phyloP scores from a whole-genome alignment of 2,797 vertebrate species.

The Enteromius treurensis region DNA sequence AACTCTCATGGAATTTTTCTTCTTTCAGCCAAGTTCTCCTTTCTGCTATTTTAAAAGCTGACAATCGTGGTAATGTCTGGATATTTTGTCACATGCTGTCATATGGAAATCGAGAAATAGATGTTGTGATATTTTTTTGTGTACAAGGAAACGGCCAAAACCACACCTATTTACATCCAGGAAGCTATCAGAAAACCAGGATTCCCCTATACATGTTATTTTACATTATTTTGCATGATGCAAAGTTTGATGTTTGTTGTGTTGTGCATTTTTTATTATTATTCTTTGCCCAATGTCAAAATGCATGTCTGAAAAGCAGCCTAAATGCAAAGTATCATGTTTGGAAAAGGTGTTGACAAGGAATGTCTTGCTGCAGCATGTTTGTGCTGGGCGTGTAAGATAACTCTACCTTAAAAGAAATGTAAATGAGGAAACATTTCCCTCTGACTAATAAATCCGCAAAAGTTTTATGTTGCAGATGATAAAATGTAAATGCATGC shows the following conservation, averaged over 20 bases:
- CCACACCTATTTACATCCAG: constrained; percentile 5
- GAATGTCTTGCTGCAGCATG: constrained; percentile 5
- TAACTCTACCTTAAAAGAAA: constrained; percentile 5
- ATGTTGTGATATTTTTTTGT: not conserved
- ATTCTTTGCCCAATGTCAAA: not conserved
- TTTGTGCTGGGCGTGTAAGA: not conserved
- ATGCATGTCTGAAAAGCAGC: not conserved
- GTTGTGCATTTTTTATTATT: not conserved
- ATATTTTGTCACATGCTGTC: not conserved
- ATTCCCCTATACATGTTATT: not conserved
- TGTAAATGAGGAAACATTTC: constrained; percentile 11
- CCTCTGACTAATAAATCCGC: not conserved
- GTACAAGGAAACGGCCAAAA: not conserved
- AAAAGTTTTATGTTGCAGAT: constrained; percentile 4
- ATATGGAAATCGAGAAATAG: not conserved
- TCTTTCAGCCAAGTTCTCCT: not conserved
- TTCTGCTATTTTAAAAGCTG: not conserved
- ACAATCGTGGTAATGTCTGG: not conserved
- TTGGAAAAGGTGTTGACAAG: not conserved
- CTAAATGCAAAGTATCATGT: not conserved
- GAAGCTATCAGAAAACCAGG: not conserved
- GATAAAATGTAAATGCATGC: constrained; percentile 6
- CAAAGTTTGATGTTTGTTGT: not conserved
- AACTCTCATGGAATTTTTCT: not conserved
- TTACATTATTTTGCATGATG: constrained; percentile 20